These are phyloP conservation scores for Saccopteryx bilineata DNA, from an alignment of 2,113 vertebrate species.

Conservation along the genomic window DNA sequence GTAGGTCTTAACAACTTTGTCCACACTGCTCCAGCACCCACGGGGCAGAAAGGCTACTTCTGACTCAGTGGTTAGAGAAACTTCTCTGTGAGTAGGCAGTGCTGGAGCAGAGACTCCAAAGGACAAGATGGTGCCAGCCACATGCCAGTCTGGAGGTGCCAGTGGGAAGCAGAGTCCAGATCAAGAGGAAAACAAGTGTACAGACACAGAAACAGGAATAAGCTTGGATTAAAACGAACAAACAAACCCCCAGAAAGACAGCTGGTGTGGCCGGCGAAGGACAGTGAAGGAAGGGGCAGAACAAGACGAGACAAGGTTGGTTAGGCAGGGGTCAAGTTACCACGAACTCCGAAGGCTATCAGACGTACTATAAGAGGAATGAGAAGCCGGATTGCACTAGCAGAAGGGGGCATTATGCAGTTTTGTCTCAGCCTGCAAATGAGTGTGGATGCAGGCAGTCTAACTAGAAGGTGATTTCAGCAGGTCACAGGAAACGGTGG, in stretches of 20 bases:
- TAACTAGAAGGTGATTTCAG: neutral
- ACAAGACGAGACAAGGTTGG: neutral
- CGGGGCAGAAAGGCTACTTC: neutral
- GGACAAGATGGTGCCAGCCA: neutral
- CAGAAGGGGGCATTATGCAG: neutral
- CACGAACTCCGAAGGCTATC: neutral
- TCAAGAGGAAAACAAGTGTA: neutral
- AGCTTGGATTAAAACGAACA: neutral
- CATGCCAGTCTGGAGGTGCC: no score
- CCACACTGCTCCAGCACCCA: neutral
- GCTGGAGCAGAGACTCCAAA: neutral
- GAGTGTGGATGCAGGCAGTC: neutral
- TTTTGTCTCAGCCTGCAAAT: neutral
- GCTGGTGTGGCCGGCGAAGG: neutral
- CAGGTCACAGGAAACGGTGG: neutral
- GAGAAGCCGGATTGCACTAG: neutral
- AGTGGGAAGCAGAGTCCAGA: neutral
- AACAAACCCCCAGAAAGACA: neutral
- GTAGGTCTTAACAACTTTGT: neutral
- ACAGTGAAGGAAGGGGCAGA: neutral
- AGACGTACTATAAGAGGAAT: neutral
- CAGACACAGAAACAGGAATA: neutral
- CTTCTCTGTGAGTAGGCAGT: neutral
- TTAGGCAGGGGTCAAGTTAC: neutral
- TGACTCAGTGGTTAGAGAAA: neutral